phyloP scores from a whole-genome alignment of 2,113 vertebrate species.

The Epinephelus lanceolatus region DNA sequence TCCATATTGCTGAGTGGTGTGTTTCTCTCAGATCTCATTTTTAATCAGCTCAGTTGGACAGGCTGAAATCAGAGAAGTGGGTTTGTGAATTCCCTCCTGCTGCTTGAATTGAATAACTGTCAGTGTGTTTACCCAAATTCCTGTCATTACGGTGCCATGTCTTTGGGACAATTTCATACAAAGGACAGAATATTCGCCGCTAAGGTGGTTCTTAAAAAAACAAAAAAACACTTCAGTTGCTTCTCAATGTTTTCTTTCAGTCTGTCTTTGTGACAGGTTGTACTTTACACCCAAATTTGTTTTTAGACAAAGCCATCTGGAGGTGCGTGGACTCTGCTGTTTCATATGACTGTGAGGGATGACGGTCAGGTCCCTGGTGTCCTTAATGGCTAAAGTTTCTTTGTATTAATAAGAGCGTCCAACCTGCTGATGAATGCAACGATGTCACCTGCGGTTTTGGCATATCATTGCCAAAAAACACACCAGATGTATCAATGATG shows the following conservation, averaged over 20 bases:
- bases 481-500: constrained; percentile 53
- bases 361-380: constrained; percentile 52
- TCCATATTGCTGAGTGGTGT: constrained; percentile 33
- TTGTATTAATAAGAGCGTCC: constrained; percentile 52
- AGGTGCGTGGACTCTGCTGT: constrained; percentile 41
- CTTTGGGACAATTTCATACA: constrained; percentile 1
- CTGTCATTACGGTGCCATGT: background rate
- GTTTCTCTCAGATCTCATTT: constrained; percentile 54
- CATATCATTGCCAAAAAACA: constrained; percentile 50
- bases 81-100: constrained; percentile 52
- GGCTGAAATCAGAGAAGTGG: constrained; percentile 48
- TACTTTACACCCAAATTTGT: constrained; percentile 34
- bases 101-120: constrained; percentile 51
- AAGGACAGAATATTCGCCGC: constrained; percentile 14
- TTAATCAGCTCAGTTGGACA: constrained; percentile 52
- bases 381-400: constrained; percentile 45
- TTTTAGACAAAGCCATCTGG: constrained; percentile 59
- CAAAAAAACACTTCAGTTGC: background rate
- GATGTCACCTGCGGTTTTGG: constrained; percentile 59
- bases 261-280: constrained; percentile 34
- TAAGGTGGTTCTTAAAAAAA: background rate
- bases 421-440: constrained; percentile 37
- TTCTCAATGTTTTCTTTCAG: constrained; percentile 15
- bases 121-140: constrained; percentile 30
- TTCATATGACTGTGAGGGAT: constrained; percentile 50